Percentiles rank a stretch among this genome's conserved stretches.
phyloP scores from a whole-genome alignment of 2,113 vertebrate species.

The Tautogolabrus adspersus region DNA sequence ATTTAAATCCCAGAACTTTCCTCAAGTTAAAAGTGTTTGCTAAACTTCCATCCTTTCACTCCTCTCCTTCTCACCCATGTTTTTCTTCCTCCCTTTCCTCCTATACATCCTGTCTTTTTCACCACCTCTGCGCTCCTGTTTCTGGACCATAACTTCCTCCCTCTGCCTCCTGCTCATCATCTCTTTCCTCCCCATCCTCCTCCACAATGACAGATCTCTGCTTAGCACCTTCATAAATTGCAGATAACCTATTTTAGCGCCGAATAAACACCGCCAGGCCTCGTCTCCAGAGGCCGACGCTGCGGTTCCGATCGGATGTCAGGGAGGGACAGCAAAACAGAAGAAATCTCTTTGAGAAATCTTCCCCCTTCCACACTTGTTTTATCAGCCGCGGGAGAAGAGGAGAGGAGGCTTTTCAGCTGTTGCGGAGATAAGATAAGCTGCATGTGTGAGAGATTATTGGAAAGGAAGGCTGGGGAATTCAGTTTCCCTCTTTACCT shows the following conservation, averaged over 20 bases:
- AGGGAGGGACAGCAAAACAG: slow-evolving; percentile 56
- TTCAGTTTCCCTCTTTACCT: neutral
- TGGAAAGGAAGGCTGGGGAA: neutral
- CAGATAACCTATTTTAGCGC: slow-evolving; percentile 70
- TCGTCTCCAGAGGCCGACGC: slow-evolving; percentile 34
- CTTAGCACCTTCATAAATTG: slow-evolving; percentile 76
- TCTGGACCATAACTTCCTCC: slow-evolving; percentile 8
- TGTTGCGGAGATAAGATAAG: slow-evolving; percentile 50
- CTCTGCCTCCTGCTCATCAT: slow-evolving; percentile 11
- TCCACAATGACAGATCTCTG: slow-evolving; percentile 74
- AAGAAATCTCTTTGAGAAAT: slow-evolving; percentile 57
- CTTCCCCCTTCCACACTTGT: slow-evolving; percentile 49
- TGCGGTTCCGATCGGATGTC: slow-evolving; percentile 47
- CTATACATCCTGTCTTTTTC: slow-evolving; percentile 19
- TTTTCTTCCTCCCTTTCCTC: slow-evolving; percentile 21
- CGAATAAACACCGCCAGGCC: slow-evolving; percentile 55
- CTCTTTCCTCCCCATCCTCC: slow-evolving; percentile 12
- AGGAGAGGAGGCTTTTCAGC: slow-evolving; percentile 51
- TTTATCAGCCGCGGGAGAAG: slow-evolving; percentile 42
- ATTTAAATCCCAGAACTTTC: neutral
- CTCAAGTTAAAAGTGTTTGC: neutral
- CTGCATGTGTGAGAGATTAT: slow-evolving; percentile 46
- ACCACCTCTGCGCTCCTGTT: slow-evolving; percentile 13
- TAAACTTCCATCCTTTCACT: neutral
- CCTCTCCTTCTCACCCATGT: neutral